A percentile compares a stretch with the other conserved stretches of the same genome.
These are phyloP conservation scores for Eudyptes chrysolophus DNA, from an alignment of 2,113 vertebrate genomes.

Conservation along the genomic window DNA sequence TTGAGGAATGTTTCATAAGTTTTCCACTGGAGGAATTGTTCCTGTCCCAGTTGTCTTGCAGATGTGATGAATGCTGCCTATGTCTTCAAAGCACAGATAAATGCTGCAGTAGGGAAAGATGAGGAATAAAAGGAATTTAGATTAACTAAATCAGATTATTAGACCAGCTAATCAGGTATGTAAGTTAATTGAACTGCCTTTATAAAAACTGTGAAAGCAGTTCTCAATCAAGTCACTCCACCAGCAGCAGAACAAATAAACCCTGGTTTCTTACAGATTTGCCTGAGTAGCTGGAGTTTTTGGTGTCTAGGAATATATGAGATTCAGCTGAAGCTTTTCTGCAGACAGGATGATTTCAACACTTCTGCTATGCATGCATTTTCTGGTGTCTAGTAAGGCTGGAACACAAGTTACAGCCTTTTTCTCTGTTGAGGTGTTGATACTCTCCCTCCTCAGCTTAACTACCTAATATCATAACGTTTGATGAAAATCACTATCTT, in stretches of 20 bases:
- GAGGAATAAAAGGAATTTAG: background rate
- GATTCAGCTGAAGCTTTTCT: background rate
- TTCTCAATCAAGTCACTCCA: background rate
- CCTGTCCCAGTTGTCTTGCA: background rate
- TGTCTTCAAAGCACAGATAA: background rate
- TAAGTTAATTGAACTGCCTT: background rate
- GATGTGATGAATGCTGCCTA: background rate
- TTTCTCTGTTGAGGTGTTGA: background rate
- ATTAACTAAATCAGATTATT: background rate
- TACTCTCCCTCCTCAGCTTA: background rate
- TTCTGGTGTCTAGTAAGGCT: background rate
- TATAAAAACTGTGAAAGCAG: background rate
- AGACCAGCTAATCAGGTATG: background rate
- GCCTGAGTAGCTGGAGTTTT: background rate
- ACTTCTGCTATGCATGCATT: background rate
- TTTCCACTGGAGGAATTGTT: background rate
- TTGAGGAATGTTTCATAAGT: background rate
- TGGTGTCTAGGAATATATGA: background rate
- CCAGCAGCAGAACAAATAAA: background rate
- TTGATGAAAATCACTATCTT: background rate
- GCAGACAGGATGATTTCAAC: background rate
- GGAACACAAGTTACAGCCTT: background rate
- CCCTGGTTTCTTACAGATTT: background rate
- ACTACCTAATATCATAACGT: background rate
- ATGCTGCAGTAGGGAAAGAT: background rate